Base-by-base conservation (phyloP, 2,113 vertebrate species). In the Elachura formosa region DNA sequence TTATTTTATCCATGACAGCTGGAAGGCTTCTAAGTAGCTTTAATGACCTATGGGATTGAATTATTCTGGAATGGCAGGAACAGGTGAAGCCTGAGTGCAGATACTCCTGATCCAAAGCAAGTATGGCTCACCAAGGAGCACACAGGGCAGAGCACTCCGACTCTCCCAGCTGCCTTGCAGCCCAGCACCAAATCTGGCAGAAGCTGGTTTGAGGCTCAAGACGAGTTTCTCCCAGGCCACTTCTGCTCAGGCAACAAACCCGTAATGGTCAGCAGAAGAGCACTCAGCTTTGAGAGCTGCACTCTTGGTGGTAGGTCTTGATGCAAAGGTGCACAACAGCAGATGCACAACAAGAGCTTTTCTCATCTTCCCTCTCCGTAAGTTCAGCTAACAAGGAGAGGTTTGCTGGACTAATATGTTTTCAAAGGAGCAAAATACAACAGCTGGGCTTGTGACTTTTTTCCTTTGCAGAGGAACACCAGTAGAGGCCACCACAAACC, bases 401-500 rank as follows among this genome's bases (percentile, higher is more conserved):
- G 66, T 76, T 73, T 91, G 91, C 46, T 55, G 13, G 9, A 41
- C 17, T 59, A 7, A 14, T 21, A 66, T 15, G 16, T 72, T 87
- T 91, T 41, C 12, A 14, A 67, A 66, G 40, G 15, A 51, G 28
- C 10, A 75, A 67, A 63, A 25, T 22, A 19, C 15, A 75, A 78
- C 5, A 12, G n/a, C 46, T 69, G 31, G 40, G 49, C 33, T 76
- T 3, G 0, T 11, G 24, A 36, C 46, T 79, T 52, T 26, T 56
- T 86, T 84, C 41, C 51, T 63, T 96, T 95, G 72, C 94, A 84
- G 59, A 88, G n/a, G 22, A 91, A 33, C 36, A 90, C 93, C 95
- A 96, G 95, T 8, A 97, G 95, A 90, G 93, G 94, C 84, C 93
- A 96, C 95, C 94, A 91, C 25, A 80, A 90, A 95, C 78, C 54